Evolutionary conservation across 2,113 vertebrate species (phyloP).

Genomic region (Seriola aureovittata): DNA sequence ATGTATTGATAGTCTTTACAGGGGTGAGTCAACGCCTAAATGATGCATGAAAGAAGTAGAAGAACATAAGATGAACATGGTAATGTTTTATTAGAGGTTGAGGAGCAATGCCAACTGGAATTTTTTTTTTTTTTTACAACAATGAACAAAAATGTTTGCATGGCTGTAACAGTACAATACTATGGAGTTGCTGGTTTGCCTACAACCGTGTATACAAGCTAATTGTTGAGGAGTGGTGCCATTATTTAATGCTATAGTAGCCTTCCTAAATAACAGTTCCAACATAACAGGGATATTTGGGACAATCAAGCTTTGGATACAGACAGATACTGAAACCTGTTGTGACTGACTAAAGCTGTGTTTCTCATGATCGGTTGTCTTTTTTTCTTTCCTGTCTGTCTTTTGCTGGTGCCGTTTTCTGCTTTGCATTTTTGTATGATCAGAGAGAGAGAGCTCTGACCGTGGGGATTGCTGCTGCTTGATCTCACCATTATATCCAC

Average conservation of each 20-base stretch:
- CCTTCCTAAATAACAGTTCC: neutral
- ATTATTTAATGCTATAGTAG: neutral
- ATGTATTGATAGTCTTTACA: neutral
- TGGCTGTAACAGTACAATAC: neutral
- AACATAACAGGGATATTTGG: neutral
- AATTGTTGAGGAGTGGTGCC: neutral
- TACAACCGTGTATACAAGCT: neutral
- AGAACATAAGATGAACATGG: neutral
- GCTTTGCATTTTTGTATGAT: constrained; percentile 4
- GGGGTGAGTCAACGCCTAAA: neutral
- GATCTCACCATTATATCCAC: neutral
- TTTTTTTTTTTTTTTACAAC: neutral
- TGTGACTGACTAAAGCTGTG: neutral
- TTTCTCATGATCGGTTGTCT: neutral
- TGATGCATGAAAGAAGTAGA: neutral
- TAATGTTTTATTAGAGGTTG: neutral
- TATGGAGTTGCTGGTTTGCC: neutral
- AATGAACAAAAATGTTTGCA: neutral
- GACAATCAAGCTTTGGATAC: neutral
- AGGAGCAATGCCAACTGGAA: neutral
- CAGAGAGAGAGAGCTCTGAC: neutral
- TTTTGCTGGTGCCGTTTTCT: neutral
- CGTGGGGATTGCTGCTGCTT: neutral
- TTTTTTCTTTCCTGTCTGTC: neutral
- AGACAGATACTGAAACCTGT: neutral